These are phyloP conservation scores for Epicauta chinensis DNA, from an alignment of 1,140 invertebrate species.

Conservation along the genomic window DNA sequence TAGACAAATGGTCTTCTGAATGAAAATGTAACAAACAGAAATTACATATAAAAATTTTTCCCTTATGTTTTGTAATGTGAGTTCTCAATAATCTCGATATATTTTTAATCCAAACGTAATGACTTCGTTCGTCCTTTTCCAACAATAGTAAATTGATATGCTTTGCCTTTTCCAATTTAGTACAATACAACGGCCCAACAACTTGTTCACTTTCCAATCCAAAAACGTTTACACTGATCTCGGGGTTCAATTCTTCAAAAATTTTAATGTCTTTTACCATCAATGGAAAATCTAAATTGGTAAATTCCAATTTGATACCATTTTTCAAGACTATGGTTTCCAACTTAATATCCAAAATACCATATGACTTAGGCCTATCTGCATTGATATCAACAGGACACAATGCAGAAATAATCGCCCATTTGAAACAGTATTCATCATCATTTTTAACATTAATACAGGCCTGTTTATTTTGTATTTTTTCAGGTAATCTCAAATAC, in stretches of 20 bases:
- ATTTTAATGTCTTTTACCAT: no score
- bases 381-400: slow-evolving; percentile 16
- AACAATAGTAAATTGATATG: slow-evolving; percentile 12
- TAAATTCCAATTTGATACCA: no score
- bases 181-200: no score
- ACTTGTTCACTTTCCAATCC: no score
- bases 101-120: slow-evolving; percentile 36
- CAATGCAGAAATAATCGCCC: slow-evolving; percentile 32
- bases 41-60: slow-evolving; percentile 33
- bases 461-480: not conserved
- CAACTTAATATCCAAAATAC: no score
- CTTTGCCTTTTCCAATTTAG: no score
- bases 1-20: no score
- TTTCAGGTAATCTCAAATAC: not conserved
- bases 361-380: slow-evolving; percentile 22
- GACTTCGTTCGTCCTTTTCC: slow-evolving; percentile 4
- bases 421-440: slow-evolving; percentile 36
- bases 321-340: no score
- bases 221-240: no score
- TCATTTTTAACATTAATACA: slow-evolving; percentile 41
- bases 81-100: slow-evolving; percentile 26
- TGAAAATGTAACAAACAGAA: slow-evolving; percentile 20
- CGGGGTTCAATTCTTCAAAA: no score
- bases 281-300: no score
- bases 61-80: slow-evolving; percentile 27